Conservation (phyloP, 2,113 vertebrate genomes). For the Pachycephala philippinensis region DNA sequence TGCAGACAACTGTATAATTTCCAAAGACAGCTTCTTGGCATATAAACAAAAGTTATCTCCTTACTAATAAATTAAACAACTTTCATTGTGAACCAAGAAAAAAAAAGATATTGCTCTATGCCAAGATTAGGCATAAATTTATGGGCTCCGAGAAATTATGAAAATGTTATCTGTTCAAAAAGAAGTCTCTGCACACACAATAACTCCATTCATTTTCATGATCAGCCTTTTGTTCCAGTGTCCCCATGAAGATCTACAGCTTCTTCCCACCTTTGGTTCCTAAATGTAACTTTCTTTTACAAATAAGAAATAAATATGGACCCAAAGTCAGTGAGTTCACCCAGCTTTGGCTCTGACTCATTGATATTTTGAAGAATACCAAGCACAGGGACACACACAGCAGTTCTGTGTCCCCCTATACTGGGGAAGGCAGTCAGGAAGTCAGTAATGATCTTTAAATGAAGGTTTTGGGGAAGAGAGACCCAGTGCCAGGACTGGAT, state of each 20-base stretch:
- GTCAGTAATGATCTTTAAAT: not conserved
- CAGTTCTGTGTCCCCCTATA: rapidly evolving
- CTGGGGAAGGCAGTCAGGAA: not conserved
- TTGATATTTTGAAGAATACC: not conserved
- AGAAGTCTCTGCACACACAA: not conserved
- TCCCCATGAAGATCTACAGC: not conserved
- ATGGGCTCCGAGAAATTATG: not conserved
- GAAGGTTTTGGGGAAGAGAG: not conserved
- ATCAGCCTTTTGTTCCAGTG: not conserved
- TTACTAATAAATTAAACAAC: not conserved
- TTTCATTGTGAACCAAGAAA: not conserved
- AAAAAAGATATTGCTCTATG: not conserved
- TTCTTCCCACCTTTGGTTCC: not conserved
- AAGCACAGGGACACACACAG: not conserved
- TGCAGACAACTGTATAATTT: not conserved
- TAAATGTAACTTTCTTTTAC: not conserved
- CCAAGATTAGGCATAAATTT: not conserved
- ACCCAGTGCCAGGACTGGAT: not conserved
- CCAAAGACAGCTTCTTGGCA: not conserved
- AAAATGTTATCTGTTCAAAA: not conserved
- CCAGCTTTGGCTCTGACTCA: not conserved
- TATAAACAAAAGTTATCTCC: not conserved
- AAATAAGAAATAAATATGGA: not conserved
- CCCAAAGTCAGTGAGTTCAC: rapidly evolving
- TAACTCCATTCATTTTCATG: not conserved